phyloP scores from a whole-genome alignment of 2,113 vertebrate genomes.

The Loxodonta africana region DNA sequence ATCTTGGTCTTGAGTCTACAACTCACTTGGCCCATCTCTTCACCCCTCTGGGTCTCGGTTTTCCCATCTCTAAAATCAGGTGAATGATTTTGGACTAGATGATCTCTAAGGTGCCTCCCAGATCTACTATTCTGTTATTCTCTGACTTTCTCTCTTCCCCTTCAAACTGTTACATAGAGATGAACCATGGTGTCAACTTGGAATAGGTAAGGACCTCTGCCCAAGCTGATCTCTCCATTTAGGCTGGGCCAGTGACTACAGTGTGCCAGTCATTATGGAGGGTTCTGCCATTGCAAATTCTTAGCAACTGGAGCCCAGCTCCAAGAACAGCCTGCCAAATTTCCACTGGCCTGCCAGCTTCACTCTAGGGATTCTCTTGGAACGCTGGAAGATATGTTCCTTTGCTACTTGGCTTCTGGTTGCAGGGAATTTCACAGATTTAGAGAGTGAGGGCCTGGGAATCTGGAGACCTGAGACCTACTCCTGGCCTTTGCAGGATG shows the following conservation, averaged over 20 bases:
- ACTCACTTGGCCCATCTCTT: background rate
- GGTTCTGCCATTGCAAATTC: background rate
- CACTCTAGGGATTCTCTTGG: background rate
- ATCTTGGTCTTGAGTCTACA: background rate
- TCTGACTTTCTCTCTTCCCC: background rate
- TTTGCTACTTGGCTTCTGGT: background rate
- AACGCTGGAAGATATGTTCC: background rate
- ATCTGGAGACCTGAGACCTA: background rate
- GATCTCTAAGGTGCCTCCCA: background rate
- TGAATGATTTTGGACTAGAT: background rate
- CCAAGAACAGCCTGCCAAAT: background rate
- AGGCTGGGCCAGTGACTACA: background rate
- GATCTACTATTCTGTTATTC: background rate
- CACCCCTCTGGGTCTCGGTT: background rate
- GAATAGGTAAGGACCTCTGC: background rate
- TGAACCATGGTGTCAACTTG: background rate
- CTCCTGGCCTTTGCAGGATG: background rate
- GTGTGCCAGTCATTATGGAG: rapidly evolving
- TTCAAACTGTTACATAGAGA: background rate
- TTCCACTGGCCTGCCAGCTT: background rate
- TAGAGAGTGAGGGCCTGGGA: background rate
- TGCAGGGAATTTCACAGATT: background rate
- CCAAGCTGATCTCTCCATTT: background rate
- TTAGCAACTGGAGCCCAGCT: background rate
- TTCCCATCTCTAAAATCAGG: background rate